Conservation (phyloP, 2,888 invertebrate species). For the Ferrisia virgata region DNA sequence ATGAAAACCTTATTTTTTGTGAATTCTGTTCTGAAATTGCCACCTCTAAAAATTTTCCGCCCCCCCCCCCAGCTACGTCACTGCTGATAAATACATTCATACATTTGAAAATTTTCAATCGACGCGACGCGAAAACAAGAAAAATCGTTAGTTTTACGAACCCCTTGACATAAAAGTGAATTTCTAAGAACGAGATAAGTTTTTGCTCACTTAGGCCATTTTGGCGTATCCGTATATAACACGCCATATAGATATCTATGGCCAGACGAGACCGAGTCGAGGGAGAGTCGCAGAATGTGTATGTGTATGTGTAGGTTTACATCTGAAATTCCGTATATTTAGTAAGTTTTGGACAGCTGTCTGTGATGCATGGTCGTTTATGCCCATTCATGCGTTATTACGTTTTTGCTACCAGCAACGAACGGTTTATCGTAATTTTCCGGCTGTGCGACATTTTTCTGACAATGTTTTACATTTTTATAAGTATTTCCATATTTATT, state of each 20-base stretch:
- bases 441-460: conserved; percentile 38
- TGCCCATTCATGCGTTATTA: conserved; percentile 46
- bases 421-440: conserved; percentile 44
- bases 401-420: conserved; percentile 38
- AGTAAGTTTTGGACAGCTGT: conserved; percentile 46
- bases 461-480: conserved; percentile 45
- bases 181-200: conserved; percentile 37
- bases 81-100: too few species aligned
- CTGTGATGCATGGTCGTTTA: conserved; percentile 45
- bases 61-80: too few species aligned
- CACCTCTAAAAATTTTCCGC: too few species aligned
- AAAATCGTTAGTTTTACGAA: conserved; percentile 21
- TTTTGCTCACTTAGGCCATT: conserved; percentile 38
- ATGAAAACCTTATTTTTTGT: too few species aligned
- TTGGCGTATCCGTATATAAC: not conserved
- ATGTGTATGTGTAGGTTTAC: not conserved
- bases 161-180: conserved; percentile 7
- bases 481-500: not conserved
- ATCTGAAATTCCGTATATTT: conserved; percentile 44
- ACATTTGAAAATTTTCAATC: not conserved
- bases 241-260: not conserved
- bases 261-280: not conserved
- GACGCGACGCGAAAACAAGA: not conserved
- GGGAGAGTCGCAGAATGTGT: too few species aligned
- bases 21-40: too few species aligned